Percentiles rank a stretch among this genome's conserved stretches.
Conservation (phyloP, 2,888 invertebrate genomes). For the Lycaena phlaeas region DNA sequence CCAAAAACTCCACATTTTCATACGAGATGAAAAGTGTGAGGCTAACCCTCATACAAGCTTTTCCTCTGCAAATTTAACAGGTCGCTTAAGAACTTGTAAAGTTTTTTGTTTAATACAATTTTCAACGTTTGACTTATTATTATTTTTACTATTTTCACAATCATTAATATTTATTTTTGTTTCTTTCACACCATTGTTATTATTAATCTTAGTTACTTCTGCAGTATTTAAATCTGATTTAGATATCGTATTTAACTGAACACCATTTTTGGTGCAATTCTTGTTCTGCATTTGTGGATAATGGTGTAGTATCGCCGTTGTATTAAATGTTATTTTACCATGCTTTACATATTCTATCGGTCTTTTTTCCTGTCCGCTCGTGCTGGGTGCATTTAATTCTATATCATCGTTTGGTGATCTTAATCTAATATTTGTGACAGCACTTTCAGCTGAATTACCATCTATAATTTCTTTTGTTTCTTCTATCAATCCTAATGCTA, state of each 20-base stretch:
- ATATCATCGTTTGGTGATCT: constrained; percentile 32
- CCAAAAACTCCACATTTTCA: constrained; percentile 33
- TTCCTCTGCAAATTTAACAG: constrained; percentile 60
- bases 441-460: constrained; percentile 29
- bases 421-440: constrained; percentile 27
- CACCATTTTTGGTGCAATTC: constrained; percentile 21
- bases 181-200: constrained; percentile 44
- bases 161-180: constrained; percentile 22
- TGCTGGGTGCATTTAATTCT: constrained; percentile 45
- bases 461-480: constrained; percentile 51
- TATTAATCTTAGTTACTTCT: constrained; percentile 30
- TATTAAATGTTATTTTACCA: constrained; percentile 61
- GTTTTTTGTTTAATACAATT: constrained; percentile 29
- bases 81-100: constrained; percentile 38
- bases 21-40: constrained; percentile 29
- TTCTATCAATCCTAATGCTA: constrained; percentile 55
- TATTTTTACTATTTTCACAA: constrained; percentile 44
- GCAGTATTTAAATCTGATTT: constrained; percentile 45
- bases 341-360: constrained; percentile 55
- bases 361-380: constrained; percentile 38
- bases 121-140: constrained; percentile 36
- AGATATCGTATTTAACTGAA: constrained; percentile 28
- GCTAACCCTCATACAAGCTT: constrained; percentile 63
- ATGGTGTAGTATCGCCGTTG: constrained; percentile 61
- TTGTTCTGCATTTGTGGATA: constrained; percentile 53